A percentile compares a stretch with the other conserved stretches of the same genome.
phyloP scores from a whole-genome alignment of 2,797 vertebrate species.

The Petrocephalus sullivani region DNA sequence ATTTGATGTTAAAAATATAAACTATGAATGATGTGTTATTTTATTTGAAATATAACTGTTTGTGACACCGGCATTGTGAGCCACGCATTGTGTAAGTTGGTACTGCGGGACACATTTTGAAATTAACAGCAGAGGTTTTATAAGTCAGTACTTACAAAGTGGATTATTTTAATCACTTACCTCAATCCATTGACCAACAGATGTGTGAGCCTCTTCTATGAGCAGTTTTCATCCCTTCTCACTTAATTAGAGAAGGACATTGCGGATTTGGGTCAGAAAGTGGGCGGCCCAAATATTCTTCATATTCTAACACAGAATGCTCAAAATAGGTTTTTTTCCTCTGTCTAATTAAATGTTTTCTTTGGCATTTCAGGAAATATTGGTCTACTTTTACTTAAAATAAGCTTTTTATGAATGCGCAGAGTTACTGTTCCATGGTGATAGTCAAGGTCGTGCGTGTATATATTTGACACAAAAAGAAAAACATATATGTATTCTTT shows the following conservation, averaged over 20 bases:
- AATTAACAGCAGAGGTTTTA: background rate
- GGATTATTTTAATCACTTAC: conserved; percentile 16
- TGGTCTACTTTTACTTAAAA: background rate
- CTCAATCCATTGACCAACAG: conserved; percentile 5
- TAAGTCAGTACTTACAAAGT: conserved; percentile 7
- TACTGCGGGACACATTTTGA: conserved; percentile 3
- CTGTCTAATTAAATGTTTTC: conserved; percentile 10
- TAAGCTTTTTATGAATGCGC: background rate
- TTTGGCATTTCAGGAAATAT: background rate
- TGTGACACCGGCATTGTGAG: background rate
- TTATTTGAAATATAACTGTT: background rate
- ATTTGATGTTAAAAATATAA: background rate
- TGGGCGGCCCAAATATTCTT: conserved; percentile 33
- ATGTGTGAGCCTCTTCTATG: background rate
- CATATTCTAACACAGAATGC: background rate
- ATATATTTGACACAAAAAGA: background rate
- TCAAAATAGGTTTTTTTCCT: conserved; percentile 3
- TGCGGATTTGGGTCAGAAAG: conserved; percentile 45
- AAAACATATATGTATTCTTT: background rate
- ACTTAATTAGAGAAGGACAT: conserved; percentile 36
- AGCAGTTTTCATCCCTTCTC: conserved; percentile 8
- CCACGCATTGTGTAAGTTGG: background rate
- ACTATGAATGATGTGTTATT: background rate
- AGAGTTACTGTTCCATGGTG: background rate
- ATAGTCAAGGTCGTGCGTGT: background rate